phyloP scores from a whole-genome alignment of 2,113 vertebrate species.

The Cyprinus carpio region DNA sequence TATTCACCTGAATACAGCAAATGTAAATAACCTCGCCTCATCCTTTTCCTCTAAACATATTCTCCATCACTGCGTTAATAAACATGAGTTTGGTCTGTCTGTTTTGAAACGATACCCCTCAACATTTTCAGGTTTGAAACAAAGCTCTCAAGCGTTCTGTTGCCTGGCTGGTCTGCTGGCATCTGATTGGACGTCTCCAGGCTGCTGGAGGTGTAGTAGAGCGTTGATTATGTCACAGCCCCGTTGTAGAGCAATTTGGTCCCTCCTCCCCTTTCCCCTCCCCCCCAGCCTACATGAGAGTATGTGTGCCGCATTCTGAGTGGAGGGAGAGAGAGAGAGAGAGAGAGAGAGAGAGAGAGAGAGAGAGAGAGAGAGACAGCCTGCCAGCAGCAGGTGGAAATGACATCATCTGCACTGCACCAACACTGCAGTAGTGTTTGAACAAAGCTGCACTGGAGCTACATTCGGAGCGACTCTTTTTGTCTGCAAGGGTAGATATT shows the following conservation, averaged over 20 bases:
- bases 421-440: constrained; percentile 71
- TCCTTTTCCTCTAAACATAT: background rate
- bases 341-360: constrained; percentile 44
- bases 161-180: constrained; percentile 38
- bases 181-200: constrained; percentile 57
- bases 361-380: constrained; percentile 53
- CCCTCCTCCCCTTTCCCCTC: constrained; percentile 53
- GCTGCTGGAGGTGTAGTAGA: constrained; percentile 54
- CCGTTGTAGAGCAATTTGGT: constrained; percentile 53
- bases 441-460: constrained; percentile 66
- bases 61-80: background rate
- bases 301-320: constrained; percentile 62
- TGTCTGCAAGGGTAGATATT: constrained; percentile 33
- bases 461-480: constrained; percentile 33
- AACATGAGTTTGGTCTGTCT: background rate
- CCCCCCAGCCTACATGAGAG: constrained; percentile 50
- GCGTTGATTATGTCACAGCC: constrained; percentile 60
- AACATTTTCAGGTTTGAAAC: constrained; percentile 45
- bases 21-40: background rate
- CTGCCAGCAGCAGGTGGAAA: constrained; percentile 73
- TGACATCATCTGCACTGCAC: constrained; percentile 78
- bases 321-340: constrained; percentile 54
- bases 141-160: constrained; percentile 52
- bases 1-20: background rate
- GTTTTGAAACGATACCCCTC: constrained; percentile 30